phyloP scores from a whole-genome alignment of 2,888 invertebrate genomes.

The Parasteatoda lunata region DNA sequence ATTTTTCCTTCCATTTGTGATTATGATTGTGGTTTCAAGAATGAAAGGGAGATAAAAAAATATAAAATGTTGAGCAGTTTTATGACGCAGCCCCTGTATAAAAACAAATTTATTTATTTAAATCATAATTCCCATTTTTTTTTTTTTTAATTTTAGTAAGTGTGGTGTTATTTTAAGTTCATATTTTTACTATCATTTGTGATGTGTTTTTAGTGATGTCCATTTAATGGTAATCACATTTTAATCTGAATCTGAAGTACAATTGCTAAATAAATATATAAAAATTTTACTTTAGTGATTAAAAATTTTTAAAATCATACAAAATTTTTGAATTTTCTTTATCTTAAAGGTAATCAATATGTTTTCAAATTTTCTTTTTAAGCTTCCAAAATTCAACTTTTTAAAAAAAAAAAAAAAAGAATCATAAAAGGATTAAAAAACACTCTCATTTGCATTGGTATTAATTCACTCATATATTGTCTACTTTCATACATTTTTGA shows the following conservation, averaged over 20 bases:
- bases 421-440: no score
- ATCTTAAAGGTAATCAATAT: no score
- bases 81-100: slow-evolving; percentile 53
- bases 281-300: no score
- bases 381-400: no score
- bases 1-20: slow-evolving; percentile 67
- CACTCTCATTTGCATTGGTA: not conserved
- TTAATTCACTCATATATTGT: not conserved
- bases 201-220: slow-evolving; percentile 22
- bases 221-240: no score
- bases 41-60: slow-evolving; percentile 48
- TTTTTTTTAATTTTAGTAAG: slow-evolving; percentile 17
- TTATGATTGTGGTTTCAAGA: slow-evolving; percentile 64
- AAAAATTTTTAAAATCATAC: no score
- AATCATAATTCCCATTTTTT: slow-evolving; percentile 11
- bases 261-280: no score
- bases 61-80: slow-evolving; percentile 43
- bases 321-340: no score
- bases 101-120: slow-evolving; percentile 55
- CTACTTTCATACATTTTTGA: not conserved
- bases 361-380: no score
- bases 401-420: no score
- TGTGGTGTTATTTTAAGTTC: slow-evolving; percentile 46
- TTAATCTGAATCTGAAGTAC: no score
- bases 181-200: slow-evolving; percentile 44